Evolutionary conservation across 1,140 invertebrate species (phyloP), one percentile per base, ranked within the genome.

Genomic region (Vanessa tameamea): DNA sequence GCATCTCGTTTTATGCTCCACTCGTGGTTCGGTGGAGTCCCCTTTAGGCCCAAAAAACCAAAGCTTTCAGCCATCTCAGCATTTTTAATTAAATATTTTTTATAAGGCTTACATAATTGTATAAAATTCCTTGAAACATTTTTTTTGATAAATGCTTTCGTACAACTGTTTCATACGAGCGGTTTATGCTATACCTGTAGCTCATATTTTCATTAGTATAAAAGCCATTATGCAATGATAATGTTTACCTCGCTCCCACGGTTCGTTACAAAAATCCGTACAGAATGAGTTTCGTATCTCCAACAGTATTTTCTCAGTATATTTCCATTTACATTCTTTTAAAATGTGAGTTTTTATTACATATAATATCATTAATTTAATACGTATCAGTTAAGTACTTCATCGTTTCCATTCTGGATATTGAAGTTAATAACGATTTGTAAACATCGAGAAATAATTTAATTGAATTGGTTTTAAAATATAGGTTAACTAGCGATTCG

Each of bases 81-180:
- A 31, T 6, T 43, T 43, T 43, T 43, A 43, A 43, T 43, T 43
- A 43, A 43, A 9, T 3, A 5, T 31, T 9, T 43, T 43, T 43
- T 8, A 43, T 43, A 43, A 1, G 6, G 7, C 6, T 43, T 43
- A 43, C 37, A 43, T 43, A 43, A 43, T 43, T 43, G 37, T 43
- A 43, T 43, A 43, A 43, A 43, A 43, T 43, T 43, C 37, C 37
- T 43, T 43, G 7, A 43, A 9, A 43, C 48, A 51, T n/a, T n/a
- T 50, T 53, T 57, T 57, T 57, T 57, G 12, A 57, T 57, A 57
- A 57, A 26, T 57, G 55, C 55, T 57, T 26, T 57, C 20, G 20
- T 26, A 57, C 4, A 16, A 57, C 20, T 12, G 55, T 26, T 57
- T 57, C 55, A 23, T 57, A 53, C 55, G 16, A 55, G 16, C n/a